Evolutionary conservation across 2,113 vertebrate genomes (phyloP), one percentile per base, ranked within the genome.

Genomic region (Ailurus styani): DNA sequence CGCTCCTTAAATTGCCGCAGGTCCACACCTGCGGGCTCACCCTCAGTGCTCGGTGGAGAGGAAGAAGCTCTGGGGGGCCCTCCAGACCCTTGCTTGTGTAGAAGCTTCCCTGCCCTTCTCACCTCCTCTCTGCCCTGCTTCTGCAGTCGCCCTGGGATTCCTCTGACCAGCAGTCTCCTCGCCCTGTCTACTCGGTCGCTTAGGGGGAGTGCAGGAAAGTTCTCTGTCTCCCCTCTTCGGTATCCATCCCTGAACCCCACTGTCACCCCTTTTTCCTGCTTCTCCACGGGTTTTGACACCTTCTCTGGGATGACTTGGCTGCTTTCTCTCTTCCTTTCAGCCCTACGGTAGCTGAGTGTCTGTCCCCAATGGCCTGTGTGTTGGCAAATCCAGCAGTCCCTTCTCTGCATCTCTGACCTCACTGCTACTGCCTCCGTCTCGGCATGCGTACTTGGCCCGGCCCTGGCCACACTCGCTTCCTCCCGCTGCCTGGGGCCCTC

Each of bases 1-100:
- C 2, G 0, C 34, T 47, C 62, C 86, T 55, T 21, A 6, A 11
- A 3, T 18, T 64, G 12, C 75, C 5, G 0, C 17, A 1, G 14
- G 62, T 34, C 34, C 4, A 10, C 21, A 6, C 4, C 17, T 11
- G 2, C 25, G 31, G 0, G 23, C 50, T 55, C 1, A 0, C 47
- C 52, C 47, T 81, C 0, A 0, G 40, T 12, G 45, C 52, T 4
- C 11, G 15, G 23, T 29, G 37, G 78, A 45, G 5, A 75, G 29
- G 34, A 18, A 40, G 17, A 20, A 14, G 14, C n/a, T 31, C 64
- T 7, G 12, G 10, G 57, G 57, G 57, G 25, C 0, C 42, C 55
- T 72, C 72, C 20, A 25, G 29, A n/a, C 23, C 37, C 50, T 31
- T 34, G 60, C 34, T 84, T 88, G 68, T 75, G 68, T 15, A 25